phyloP scores from a whole-genome alignment of 1,140 invertebrate genomes.

The Drosophila willistoni region DNA sequence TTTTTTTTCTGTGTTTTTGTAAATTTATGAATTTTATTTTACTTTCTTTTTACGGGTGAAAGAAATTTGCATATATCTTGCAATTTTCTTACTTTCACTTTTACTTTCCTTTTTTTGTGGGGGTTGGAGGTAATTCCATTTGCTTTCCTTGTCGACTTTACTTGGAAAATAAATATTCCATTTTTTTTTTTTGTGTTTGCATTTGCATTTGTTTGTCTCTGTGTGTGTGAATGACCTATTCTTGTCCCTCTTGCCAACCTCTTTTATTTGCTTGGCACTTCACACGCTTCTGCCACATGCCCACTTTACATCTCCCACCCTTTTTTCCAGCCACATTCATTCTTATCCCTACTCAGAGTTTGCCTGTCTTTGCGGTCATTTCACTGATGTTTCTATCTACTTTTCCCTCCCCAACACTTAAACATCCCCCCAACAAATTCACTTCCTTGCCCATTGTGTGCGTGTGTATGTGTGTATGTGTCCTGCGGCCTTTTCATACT shows the following conservation, averaged over 20 bases:
- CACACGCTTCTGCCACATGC: constrained; percentile 49
- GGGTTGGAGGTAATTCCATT: constrained; percentile 51
- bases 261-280: constrained; percentile 68
- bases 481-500: constrained; percentile 24
- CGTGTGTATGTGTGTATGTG: background rate
- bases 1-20: constrained; percentile 8
- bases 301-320: constrained; percentile 37
- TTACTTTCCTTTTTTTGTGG: constrained; percentile 8
- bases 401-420: constrained; percentile 15
- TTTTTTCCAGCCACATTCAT: background rate
- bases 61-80: constrained; percentile 40
- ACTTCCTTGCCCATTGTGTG: constrained; percentile 1
- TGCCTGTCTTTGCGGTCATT: constrained; percentile 65
- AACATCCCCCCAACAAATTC: background rate
- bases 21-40: constrained; percentile 15
- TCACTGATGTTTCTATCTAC: constrained; percentile 72
- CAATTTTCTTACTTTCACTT: constrained; percentile 20
- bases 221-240: constrained; percentile 30
- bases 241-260: constrained; percentile 47
- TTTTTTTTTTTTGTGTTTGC: constrained; percentile 24
- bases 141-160: constrained; percentile 26
- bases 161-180: constrained; percentile 16
- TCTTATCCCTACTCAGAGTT: background rate
- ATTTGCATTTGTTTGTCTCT: constrained; percentile 20
- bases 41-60: constrained; percentile 1